Evolutionary conservation across 2,113 vertebrate species (phyloP).

Genomic region (Oriolus oriolus): DNA sequence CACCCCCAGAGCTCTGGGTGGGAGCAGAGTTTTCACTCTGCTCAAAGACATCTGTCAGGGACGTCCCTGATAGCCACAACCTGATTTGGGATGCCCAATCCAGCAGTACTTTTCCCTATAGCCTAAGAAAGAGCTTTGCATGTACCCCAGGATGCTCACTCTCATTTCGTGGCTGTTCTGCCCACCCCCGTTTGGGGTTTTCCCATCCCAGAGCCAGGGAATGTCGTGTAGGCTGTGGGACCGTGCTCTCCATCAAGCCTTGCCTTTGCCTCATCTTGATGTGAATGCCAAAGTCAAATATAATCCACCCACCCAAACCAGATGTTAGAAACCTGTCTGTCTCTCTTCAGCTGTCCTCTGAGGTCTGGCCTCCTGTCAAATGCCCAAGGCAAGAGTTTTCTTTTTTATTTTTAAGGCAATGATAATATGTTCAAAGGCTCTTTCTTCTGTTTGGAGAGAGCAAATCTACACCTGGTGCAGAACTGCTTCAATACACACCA

Average conservation of each 20-base stretch:
- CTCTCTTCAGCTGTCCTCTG: constrained; percentile 1
- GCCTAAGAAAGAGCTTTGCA: neutral
- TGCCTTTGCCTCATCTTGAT: neutral
- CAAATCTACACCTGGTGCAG: constrained; percentile 13
- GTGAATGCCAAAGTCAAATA: neutral
- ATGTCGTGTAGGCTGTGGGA: neutral
- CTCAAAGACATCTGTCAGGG: neutral
- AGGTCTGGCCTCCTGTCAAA: constrained; percentile 24
- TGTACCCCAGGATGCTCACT: neutral
- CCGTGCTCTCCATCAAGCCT: neutral
- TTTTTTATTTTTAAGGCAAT: constrained; percentile 11
- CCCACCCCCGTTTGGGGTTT: neutral
- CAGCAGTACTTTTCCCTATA: neutral
- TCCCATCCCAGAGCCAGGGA: neutral
- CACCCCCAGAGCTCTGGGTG: neutral
- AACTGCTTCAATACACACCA: neutral
- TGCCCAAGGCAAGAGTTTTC: neutral
- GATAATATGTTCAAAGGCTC: neutral
- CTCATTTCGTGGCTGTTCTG: neutral
- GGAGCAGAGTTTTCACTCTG: neutral
- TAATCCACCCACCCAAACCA: constrained; percentile 9
- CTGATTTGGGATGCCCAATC: neutral
- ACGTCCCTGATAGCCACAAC: neutral
- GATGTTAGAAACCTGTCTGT: constrained; percentile 44
- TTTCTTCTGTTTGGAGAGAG: neutral